A percentile compares a stretch with the other conserved stretches of the same genome.
Evolutionary conservation across 2,888 invertebrate genomes (phyloP).

Genomic region (Pheosia gnoma): DNA sequence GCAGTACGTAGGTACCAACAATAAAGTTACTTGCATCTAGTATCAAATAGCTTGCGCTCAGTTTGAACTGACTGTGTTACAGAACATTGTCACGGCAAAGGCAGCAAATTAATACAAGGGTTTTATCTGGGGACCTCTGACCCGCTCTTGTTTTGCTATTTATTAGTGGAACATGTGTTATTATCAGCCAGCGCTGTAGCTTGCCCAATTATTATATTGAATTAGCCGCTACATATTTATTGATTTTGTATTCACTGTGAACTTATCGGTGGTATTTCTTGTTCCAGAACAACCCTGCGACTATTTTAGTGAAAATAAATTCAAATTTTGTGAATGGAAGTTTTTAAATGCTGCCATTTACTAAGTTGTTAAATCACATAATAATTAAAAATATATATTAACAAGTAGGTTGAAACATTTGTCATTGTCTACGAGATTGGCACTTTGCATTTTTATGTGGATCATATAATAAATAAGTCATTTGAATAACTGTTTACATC

Average conservation of each 20-base stretch:
- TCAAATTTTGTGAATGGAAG: no score
- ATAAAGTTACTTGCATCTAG: not conserved
- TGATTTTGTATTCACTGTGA: conserved; percentile 6
- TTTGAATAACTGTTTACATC: no score
- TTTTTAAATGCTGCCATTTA: no score
- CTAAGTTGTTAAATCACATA: no score
- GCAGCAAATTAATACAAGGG: conserved; percentile 70
- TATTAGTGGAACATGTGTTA: conserved; percentile 52
- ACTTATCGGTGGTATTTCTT: not conserved
- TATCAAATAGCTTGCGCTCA: not conserved
- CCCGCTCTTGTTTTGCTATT: conserved; percentile 60
- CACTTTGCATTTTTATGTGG: conserved; percentile 5
- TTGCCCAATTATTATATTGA: conserved; percentile 46
- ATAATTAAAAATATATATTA: no score
- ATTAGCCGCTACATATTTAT: conserved; percentile 28
- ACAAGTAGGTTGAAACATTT: conserved; percentile 14
- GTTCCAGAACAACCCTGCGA: no score
- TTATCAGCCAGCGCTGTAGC: conserved; percentile 39
- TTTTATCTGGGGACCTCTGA: conserved; percentile 61
- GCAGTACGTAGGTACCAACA: no score
- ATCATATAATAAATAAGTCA: no score
- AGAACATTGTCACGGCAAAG: conserved; percentile 32
- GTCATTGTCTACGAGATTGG: conserved; percentile 15
- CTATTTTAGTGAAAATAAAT: no score
- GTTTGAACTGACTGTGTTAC: conserved; percentile 24